A percentile compares a stretch with the other conserved stretches of the same genome.
Conservation (phyloP, 2,797 vertebrate species). For the Chromis chromis region DNA sequence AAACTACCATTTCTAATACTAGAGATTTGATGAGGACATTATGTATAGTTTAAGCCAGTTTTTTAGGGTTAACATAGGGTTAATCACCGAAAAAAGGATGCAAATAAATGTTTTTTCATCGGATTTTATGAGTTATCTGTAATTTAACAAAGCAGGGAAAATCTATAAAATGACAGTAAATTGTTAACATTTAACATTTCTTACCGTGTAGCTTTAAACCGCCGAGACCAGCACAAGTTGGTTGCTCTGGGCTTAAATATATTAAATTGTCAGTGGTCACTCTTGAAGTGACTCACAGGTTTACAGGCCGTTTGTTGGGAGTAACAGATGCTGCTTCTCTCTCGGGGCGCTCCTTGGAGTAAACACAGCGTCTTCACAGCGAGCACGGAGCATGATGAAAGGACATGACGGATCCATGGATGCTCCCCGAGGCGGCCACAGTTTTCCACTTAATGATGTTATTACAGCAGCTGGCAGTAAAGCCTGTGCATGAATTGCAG, state of each 20-base stretch:
- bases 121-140: too few species aligned
- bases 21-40: too few species aligned
- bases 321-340: conserved; percentile 54
- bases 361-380: conserved; percentile 46
- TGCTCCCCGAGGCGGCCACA: conserved; percentile 25
- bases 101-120: too few species aligned
- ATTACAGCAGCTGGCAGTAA: conserved; percentile 45
- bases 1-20: too few species aligned
- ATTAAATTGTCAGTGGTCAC: conserved; percentile 56
- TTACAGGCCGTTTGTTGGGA: conserved; percentile 51
- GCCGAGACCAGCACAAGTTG: conserved; percentile 38
- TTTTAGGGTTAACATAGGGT: too few species aligned
- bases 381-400: conserved; percentile 46
- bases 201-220: not conserved
- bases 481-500: conserved; percentile 33
- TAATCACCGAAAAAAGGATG: too few species aligned
- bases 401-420: conserved; percentile 46
- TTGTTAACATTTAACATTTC: too few species aligned
- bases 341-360: conserved; percentile 10
- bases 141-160: too few species aligned
- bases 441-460: conserved; percentile 65
- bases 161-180: too few species aligned
- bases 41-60: too few species aligned
- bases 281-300: conserved; percentile 48
- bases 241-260: conserved; percentile 50